Conservation (phyloP, 2,797 vertebrate genomes). For the Rhynchotus rufescens region DNA sequence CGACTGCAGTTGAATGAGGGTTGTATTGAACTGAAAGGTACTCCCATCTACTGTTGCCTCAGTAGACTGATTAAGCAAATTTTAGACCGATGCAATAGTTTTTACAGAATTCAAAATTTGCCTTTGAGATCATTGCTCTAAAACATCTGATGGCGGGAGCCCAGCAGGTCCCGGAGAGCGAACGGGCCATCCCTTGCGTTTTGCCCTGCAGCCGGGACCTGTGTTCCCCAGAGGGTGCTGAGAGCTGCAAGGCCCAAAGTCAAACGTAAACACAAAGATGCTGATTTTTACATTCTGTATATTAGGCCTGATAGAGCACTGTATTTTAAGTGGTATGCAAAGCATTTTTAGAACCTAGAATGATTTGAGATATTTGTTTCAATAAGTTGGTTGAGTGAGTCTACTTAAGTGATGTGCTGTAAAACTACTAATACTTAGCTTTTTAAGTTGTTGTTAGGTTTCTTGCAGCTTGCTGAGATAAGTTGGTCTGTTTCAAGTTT, state of each 20-base stretch:
- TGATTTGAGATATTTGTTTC: constrained; percentile 5
- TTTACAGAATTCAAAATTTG: background rate
- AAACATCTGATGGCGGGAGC: background rate
- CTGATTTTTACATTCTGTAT: background rate
- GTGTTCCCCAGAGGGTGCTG: background rate
- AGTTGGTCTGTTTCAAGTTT: background rate
- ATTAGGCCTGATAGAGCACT: background rate
- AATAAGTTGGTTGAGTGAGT: constrained; percentile 17
- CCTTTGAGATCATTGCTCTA: background rate
- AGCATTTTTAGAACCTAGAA: background rate
- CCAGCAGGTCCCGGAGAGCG: background rate
- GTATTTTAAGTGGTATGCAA: background rate
- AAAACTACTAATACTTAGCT: background rate
- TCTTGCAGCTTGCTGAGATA: background rate
- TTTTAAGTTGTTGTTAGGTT: background rate
- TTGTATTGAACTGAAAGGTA: background rate
- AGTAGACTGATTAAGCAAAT: background rate
- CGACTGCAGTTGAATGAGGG: background rate
- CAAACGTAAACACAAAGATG: background rate
- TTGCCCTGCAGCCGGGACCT: background rate
- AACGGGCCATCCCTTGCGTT: background rate
- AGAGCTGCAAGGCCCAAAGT: background rate
- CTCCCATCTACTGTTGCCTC: background rate
- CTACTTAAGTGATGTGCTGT: background rate
- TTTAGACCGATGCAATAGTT: background rate